Percentiles rank a stretch among this genome's conserved stretches.
Evolutionary conservation across 1,140 invertebrate genomes (phyloP).

Genomic region (Drosophila erecta): DNA sequence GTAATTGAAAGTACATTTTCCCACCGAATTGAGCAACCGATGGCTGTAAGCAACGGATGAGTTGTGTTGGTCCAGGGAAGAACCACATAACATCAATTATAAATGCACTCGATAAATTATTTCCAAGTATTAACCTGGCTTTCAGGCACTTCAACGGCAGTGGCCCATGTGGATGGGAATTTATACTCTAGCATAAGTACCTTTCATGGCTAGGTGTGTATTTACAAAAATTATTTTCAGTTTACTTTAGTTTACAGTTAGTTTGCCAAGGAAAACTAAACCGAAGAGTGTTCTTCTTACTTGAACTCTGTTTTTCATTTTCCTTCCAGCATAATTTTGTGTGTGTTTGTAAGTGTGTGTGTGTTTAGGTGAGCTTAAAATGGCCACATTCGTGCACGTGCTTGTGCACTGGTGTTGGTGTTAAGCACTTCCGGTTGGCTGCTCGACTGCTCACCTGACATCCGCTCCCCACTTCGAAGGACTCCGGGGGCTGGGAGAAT

Average conservation of each 20-base stretch:
- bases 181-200: conserved; percentile 12
- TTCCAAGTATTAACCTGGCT: conserved; percentile 68
- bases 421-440: conserved; percentile 71
- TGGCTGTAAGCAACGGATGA: conserved; percentile 9
- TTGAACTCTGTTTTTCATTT: conserved; percentile 49
- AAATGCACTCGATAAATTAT: conserved; percentile 78
- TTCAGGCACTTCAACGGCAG: conserved; percentile 66
- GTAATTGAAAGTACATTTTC: conserved; percentile 37
- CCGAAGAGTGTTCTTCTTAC: conserved; percentile 24
- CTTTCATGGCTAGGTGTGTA: conserved; percentile 20
- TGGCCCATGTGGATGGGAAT: conserved; percentile 9
- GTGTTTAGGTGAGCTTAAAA: conserved; percentile 2
- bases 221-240: conserved; percentile 60
- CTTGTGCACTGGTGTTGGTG: conserved; percentile 45
- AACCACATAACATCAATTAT: conserved; percentile 65
- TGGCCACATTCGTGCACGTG: conserved; percentile 16
- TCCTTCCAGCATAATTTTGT: conserved; percentile 6
- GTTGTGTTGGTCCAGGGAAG: conserved; percentile 10
- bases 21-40: conserved; percentile 1
- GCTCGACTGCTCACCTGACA: conserved; percentile 59
- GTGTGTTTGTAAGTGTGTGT: background rate
- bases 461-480: conserved; percentile 49
- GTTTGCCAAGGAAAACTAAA: conserved; percentile 39
- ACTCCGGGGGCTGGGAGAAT: background rate
- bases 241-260: conserved; percentile 53